These are phyloP conservation scores for Pangasius mekongensis DNA, from an alignment of 2,797 vertebrate species.

Conservation along the genomic window DNA sequence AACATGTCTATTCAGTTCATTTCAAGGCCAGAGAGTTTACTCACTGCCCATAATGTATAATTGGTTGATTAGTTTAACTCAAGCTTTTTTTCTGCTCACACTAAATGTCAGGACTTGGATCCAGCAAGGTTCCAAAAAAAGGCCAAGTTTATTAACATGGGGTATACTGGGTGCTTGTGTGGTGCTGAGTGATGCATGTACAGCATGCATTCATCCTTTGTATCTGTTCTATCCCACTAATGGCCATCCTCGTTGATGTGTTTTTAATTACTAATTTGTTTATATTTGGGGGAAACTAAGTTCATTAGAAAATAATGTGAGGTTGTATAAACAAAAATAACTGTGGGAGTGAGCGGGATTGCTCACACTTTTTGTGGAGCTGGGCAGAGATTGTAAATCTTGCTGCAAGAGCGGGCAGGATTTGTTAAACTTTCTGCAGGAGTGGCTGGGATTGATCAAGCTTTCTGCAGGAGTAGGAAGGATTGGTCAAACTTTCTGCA, in stretches of 20 bases:
- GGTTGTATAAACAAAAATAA: background rate
- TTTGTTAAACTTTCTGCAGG: background rate
- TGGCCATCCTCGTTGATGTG: background rate
- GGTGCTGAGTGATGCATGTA: background rate
- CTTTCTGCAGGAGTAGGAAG: background rate
- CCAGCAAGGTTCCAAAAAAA: background rate
- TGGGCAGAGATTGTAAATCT: background rate
- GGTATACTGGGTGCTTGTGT: background rate
- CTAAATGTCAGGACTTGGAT: background rate
- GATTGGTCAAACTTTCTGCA: too few relatives aligned
- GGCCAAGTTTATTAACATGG: background rate
- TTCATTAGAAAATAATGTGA: background rate
- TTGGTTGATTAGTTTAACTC: background rate
- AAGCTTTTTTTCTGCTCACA: background rate
- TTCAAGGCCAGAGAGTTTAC: background rate
- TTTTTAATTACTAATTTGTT: background rate
- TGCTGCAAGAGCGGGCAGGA: background rate
- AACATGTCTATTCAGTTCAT: background rate
- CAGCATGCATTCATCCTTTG: background rate
- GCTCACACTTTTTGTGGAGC: background rate
- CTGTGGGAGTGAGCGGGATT: background rate
- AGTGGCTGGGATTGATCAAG: too few relatives aligned
- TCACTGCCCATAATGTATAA: background rate
- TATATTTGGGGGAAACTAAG: background rate
- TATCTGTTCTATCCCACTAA: background rate